Base-by-base conservation (phyloP, 2,113 vertebrate species). In the Channa maculata region DNA sequence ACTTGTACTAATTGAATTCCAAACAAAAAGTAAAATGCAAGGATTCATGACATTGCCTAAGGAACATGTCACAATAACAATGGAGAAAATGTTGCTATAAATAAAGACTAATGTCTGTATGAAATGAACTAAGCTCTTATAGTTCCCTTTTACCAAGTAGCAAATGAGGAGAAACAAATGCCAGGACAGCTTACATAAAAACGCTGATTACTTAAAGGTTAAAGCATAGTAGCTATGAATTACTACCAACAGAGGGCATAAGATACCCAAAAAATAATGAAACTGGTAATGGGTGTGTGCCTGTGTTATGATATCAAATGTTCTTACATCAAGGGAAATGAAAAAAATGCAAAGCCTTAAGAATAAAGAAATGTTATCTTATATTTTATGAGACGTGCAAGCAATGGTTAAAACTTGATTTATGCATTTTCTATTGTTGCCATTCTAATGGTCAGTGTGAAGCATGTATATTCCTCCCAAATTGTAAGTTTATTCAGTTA, bases 311-410 rank as follows among this genome's bases (percentile, higher is more conserved):
- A 78, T 70, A 38, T 49, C 2, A 59, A 15, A 54, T 53, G 63
- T 44, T 59, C 44, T 83, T 45, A 72, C 65, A 48, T 55, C 12
- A 61, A 12, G 58, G 38, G 43, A 62, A 59, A 71, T 65, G 14
- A 66, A 15, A 38, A 24, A 72, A 61, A 77, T 63, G 50, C 14
- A 73, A 70, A 65, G 69, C n/a, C 83, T 77, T 63, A 75, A 70
- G 15, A 81, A 74, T 71, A 33, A 65, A 55, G 52, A 36, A 67
- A 15, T 66, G 39, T 87, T 88, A 39, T 66, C 76, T 88, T 92
- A 82, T 92, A 92, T 91, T 93, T 90, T 64, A 90, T 83, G 60
- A 87, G 76, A 70, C 88, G 90, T 66, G 82, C 85, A 89, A 85
- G 89, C 77, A 87, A 84, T 75, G 44, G 79, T 76, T 68, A 75